A percentile compares a stretch with the other conserved stretches of the same genome.
These are phyloP conservation scores for Enteromius afrohamiltoni DNA, from an alignment of 2,797 vertebrate species.

Conservation along the genomic window DNA sequence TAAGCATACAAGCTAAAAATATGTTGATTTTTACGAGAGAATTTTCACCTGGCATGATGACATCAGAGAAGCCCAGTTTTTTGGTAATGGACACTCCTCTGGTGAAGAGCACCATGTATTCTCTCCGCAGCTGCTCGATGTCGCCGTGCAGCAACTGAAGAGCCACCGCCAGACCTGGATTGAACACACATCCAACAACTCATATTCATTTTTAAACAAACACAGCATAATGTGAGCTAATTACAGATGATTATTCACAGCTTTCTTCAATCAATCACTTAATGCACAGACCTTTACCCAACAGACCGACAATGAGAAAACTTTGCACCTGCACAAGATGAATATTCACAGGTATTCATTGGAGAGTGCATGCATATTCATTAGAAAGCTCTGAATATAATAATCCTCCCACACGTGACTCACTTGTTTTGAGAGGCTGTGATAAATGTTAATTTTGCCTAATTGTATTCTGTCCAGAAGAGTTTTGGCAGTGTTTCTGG, in stretches of 20 bases:
- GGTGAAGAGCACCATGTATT: constrained; percentile 93
- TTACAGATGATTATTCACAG: constrained; percentile 5
- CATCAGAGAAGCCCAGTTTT: constrained; percentile 96
- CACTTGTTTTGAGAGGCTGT: constrained; percentile 1
- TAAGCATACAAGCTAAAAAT: neutral
- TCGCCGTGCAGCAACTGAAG: constrained; percentile 96
- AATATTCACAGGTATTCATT: constrained; percentile 35
- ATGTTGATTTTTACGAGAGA: neutral
- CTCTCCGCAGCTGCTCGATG: constrained; percentile 94
- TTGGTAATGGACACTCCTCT: constrained; percentile 94
- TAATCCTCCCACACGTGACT: neutral
- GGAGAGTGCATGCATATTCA: constrained; percentile 30
- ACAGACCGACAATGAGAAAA: constrained; percentile 21
- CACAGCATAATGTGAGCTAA: neutral
- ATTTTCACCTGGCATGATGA: constrained; percentile 97
- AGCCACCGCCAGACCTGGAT: constrained; percentile 89
- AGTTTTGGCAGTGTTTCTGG: neutral
- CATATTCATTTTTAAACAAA: neutral
- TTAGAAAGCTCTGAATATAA: constrained; percentile 15
- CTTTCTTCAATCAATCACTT: neutral
- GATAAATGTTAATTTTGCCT: constrained; percentile 13
- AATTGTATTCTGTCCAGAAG: neutral
- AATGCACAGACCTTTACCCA: neutral
- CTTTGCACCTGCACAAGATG: constrained; percentile 42
- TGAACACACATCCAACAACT: constrained; percentile 17